phyloP scores from a whole-genome alignment of 2,888 invertebrate genomes.

The Drosophila falleni region DNA sequence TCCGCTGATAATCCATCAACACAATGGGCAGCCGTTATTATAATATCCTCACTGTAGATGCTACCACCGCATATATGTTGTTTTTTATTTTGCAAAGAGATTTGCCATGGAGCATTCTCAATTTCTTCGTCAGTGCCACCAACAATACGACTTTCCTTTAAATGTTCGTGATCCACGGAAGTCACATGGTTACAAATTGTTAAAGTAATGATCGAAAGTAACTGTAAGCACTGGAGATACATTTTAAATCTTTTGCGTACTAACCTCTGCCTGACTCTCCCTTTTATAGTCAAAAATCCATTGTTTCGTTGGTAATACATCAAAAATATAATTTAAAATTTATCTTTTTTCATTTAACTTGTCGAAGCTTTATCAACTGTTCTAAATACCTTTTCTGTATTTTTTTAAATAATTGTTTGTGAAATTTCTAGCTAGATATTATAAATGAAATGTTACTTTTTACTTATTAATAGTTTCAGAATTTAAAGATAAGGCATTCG shows the following conservation, averaged over 20 bases:
- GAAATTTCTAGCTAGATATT: neutral
- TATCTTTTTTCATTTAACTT: slow-evolving; percentile 2
- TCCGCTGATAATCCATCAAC: slow-evolving; percentile 44
- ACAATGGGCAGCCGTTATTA: slow-evolving; percentile 87
- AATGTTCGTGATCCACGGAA: neutral
- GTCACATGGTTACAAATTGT: neutral
- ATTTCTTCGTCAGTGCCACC: slow-evolving; percentile 63
- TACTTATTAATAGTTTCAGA: neutral
- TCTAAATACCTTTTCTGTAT: neutral
- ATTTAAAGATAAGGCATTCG: neutral
- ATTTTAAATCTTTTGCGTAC: slow-evolving; percentile 4
- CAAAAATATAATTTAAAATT: neutral
- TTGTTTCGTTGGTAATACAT: neutral
- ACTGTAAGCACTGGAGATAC: neutral
- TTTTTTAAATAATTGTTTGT: neutral
- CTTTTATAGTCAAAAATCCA: slow-evolving; percentile 1
- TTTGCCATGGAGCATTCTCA: slow-evolving; percentile 61
- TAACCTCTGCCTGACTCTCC: neutral
- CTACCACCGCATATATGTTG: slow-evolving; percentile 87
- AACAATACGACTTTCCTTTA: slow-evolving; percentile 55
- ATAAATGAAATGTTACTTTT: neutral
- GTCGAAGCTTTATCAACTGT: neutral
- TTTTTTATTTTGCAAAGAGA: slow-evolving; percentile 74
- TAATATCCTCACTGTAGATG: slow-evolving; percentile 84
- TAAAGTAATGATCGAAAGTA: neutral